Conservation (phyloP, 2,888 invertebrate species). For the Athripsodes cinereus region DNA sequence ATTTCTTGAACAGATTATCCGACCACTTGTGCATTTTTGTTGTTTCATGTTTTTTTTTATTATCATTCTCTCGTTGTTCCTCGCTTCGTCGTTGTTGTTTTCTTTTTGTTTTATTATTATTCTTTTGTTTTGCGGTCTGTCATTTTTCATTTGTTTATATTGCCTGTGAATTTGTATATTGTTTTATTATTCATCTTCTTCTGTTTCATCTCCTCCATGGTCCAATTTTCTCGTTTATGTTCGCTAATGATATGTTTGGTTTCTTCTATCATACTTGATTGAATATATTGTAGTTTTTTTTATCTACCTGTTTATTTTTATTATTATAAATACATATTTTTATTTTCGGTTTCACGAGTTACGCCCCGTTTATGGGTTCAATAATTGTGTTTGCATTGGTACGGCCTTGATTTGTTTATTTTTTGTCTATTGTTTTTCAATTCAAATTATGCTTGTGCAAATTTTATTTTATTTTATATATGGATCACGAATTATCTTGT, state of each 20-base stretch:
- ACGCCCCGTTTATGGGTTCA: not conserved
- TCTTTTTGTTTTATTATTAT: not conserved
- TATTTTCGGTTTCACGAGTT: not conserved
- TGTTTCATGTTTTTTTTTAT: not conserved
- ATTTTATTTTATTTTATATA: no score
- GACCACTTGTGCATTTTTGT: not conserved
- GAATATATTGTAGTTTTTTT: not conserved
- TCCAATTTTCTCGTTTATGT: not conserved
- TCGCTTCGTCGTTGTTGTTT: not conserved
- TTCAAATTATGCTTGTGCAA: no score
- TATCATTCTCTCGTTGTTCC: not conserved
- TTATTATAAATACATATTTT: no score
- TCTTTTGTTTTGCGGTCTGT: conserved; percentile 1
- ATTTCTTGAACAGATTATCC: not conserved
- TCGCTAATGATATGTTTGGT: not conserved
- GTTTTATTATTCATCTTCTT: no score
- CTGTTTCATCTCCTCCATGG: not conserved
- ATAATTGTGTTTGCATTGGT: no score
- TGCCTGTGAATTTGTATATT: not conserved
- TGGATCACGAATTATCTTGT: no score
- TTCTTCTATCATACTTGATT: not conserved
- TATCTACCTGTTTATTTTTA: not conserved
- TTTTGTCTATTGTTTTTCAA: no score
- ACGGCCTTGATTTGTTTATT: no score
- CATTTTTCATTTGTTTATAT: conserved; percentile 1